Percentiles rank a stretch among this genome's conserved stretches.
These are phyloP conservation scores for Setophaga kirtlandii DNA, from an alignment of 2,113 vertebrate genomes.

Conservation along the genomic window DNA sequence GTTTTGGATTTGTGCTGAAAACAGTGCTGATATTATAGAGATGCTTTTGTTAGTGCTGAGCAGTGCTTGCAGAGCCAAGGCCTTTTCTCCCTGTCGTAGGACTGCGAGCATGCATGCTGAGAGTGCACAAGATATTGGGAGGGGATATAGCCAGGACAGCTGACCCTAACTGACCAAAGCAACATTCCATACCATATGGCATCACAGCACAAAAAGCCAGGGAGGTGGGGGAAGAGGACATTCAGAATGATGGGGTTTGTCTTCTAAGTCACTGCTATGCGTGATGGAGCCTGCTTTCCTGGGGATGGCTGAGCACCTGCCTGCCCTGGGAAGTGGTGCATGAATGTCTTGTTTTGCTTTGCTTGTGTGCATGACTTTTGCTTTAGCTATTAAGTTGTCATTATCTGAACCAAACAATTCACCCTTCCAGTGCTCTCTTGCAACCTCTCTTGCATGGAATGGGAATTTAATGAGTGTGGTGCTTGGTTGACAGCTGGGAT, in stretches of 20 bases:
- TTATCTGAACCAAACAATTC: neutral
- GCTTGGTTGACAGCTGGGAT: neutral
- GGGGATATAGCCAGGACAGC: neutral
- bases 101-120: neutral
- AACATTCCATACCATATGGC: neutral
- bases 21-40: neutral
- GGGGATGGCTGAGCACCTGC: neutral
- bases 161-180: neutral
- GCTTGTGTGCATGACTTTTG: neutral
- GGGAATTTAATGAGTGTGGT: neutral
- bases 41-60: neutral
- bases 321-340: neutral
- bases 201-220: neutral
- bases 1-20: neutral
- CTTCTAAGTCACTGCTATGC: neutral
- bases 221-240: neutral
- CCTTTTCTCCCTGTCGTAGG: rapidly evolving
- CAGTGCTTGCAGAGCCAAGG: neutral
- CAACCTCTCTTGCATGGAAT: neutral
- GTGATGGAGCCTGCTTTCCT: neutral
- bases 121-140: neutral
- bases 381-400: neutral
- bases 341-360: neutral
- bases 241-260: neutral
- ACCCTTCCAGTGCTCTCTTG: neutral